These are phyloP conservation scores for Cheumatopsyche charites DNA, from an alignment of 1,140 invertebrate species.

Conservation along the genomic window DNA sequence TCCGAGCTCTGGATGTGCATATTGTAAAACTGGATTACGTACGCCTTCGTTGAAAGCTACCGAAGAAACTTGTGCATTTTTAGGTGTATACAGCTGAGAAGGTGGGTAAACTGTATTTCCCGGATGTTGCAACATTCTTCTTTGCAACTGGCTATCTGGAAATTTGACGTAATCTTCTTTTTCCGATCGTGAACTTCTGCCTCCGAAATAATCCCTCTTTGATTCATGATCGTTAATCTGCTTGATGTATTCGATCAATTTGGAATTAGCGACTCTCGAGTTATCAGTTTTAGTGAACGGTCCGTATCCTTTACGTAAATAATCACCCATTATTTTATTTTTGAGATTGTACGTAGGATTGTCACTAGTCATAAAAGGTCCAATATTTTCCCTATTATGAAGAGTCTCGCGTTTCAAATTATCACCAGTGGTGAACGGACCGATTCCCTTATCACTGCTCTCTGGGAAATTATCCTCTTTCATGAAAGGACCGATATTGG, in stretches of 20 bases:
- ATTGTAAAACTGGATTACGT: slow-evolving; percentile 74
- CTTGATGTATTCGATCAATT: slow-evolving; percentile 68
- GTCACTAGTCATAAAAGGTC: slow-evolving; percentile 54
- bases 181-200: slow-evolving; percentile 60
- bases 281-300: slow-evolving; percentile 67
- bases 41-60: slow-evolving; percentile 70
- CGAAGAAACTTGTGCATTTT: slow-evolving; percentile 57
- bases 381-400: slow-evolving; percentile 50
- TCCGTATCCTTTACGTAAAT: slow-evolving; percentile 58
- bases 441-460: slow-evolving; percentile 52
- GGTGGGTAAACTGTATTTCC: slow-evolving; percentile 67
- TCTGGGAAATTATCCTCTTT: slow-evolving; percentile 60
- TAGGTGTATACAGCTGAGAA: slow-evolving; percentile 66
- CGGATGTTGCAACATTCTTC: slow-evolving; percentile 71
- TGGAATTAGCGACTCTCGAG: slow-evolving; percentile 61
- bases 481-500: slow-evolving; percentile 59
- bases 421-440: slow-evolving; percentile 60
- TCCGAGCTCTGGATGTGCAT: slow-evolving; percentile 78
- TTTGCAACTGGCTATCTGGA: slow-evolving; percentile 65
- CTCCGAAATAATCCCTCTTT: slow-evolving; percentile 63
- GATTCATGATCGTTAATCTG: slow-evolving; percentile 68
- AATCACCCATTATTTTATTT: slow-evolving; percentile 57
- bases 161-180: slow-evolving; percentile 55
- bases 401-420: slow-evolving; percentile 56
- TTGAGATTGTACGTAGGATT: slow-evolving; percentile 55